Evolutionary conservation across 2,113 vertebrate species (phyloP).

Genomic region (Castor canadensis): DNA sequence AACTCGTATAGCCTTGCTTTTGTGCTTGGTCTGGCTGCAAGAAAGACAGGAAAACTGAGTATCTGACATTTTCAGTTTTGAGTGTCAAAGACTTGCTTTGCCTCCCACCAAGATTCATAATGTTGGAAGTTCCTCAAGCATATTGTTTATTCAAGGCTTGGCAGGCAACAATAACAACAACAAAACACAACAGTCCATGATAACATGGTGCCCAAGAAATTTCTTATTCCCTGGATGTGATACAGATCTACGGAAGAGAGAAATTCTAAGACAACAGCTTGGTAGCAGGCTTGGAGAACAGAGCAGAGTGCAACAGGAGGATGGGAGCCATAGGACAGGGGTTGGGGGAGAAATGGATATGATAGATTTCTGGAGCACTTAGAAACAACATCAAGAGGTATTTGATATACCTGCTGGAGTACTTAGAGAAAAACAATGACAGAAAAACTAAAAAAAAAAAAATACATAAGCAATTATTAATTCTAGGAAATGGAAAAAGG

Average conservation of each 20-base stretch:
- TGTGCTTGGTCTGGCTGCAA: not conserved
- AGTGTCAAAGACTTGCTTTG: not conserved
- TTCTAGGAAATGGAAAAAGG: conserved; percentile 32
- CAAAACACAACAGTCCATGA: not conserved
- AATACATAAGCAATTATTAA: conserved; percentile 8
- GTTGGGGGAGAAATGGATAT: not conserved
- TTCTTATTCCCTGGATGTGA: not conserved
- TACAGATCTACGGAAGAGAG: not conserved
- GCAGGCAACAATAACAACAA: not conserved
- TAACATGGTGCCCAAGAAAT: not conserved
- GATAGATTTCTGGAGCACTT: not conserved
- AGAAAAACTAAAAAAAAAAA: conserved; percentile 34
- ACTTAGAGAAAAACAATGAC: not conserved
- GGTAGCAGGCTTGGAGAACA: not conserved
- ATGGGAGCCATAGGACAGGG: not conserved
- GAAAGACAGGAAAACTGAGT: not conserved
- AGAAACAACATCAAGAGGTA: not conserved
- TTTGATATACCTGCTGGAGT: not conserved
- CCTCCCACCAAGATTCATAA: not conserved
- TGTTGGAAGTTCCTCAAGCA: conserved; percentile 4
- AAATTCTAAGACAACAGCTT: not conserved
- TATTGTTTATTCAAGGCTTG: not conserved
- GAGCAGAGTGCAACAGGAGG: not conserved
- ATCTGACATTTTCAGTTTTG: conserved; percentile 17
- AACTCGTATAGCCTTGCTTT: not conserved